Evolutionary conservation across 2,888 invertebrate genomes (phyloP), one percentile per base, ranked within the genome.

Genomic region (Phragmatobia fuliginosa): DNA sequence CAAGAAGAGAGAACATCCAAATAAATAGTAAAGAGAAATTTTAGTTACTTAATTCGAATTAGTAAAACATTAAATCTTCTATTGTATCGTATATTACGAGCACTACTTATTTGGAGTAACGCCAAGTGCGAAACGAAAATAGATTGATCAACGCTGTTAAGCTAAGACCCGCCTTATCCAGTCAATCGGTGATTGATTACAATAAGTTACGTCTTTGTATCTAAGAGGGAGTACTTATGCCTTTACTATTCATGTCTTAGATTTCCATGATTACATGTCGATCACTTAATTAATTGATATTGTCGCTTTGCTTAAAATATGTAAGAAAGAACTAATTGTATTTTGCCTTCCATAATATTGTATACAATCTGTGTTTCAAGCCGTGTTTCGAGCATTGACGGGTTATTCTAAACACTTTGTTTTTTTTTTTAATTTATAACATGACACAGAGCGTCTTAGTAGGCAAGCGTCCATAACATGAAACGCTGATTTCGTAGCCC

Each of bases 401-500:
- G 21, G 25, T 25, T n/a, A 11, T 52, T 4, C n/a, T 25, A 25
- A 52, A 3, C 11, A 6, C 11, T 2, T 11, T 4, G n/a, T n/a
- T n/a, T n/a, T n/a, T n/a, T n/a, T n/a, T n/a, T n/a, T n/a, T n/a
- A n/a, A n/a, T n/a, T n/a, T n/a, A n/a, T n/a, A n/a, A n/a, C n/a
- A n/a, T n/a, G n/a, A n/a, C n/a, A n/a, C n/a, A n/a, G n/a, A n/a
- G n/a, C n/a, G n/a, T n/a, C n/a, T n/a, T n/a, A n/a, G n/a, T n/a
- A n/a, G n/a, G n/a, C n/a, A n/a, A n/a, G n/a, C n/a, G n/a, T n/a
- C n/a, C 4, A 11, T 49, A n/a, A 49, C 11, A 16, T 8, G 7
- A 28, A 59, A 60, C 72, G 68, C 73, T 62, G 0, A 28, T 62
- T 71, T 36, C 62, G 36, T 49, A 49, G 74, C 72, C 73, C 28